phyloP scores from a whole-genome alignment of 2,113 vertebrate genomes.

The Amblyopsis rosae region DNA sequence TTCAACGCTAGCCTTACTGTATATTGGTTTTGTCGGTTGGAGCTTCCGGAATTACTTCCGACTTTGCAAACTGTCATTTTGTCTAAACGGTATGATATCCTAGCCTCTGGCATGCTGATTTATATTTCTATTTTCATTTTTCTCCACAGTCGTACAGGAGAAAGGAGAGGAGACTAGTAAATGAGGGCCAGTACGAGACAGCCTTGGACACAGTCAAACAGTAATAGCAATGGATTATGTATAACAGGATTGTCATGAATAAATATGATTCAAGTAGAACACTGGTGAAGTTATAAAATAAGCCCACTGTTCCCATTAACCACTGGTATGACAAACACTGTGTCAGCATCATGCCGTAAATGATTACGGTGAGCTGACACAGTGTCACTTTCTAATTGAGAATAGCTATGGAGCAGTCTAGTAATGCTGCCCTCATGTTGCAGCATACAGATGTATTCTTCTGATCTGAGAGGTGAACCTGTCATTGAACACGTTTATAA shows the following conservation, averaged over 20 bases:
- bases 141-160: slow-evolving; percentile 61
- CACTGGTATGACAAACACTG: slow-evolving; percentile 44
- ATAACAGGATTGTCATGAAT: slow-evolving; percentile 59
- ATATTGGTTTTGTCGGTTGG: slow-evolving; percentile 29
- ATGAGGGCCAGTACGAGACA: slow-evolving; percentile 47
- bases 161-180: slow-evolving; percentile 68
- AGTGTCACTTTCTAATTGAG: slow-evolving; percentile 43
- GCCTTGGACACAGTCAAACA: slow-evolving; percentile 51
- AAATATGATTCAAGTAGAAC: slow-evolving; percentile 66
- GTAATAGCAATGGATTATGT: slow-evolving; percentile 53
- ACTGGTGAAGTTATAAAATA: slow-evolving; percentile 48
- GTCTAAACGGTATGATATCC: slow-evolving; percentile 25
- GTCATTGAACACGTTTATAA: slow-evolving; percentile 65
- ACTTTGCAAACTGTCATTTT: slow-evolving; percentile 11
- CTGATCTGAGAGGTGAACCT: slow-evolving; percentile 66
- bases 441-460: slow-evolving; percentile 51
- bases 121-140: slow-evolving; percentile 18
- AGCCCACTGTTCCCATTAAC: slow-evolving; percentile 34
- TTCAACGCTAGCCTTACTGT: background rate
- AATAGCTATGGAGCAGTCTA: slow-evolving; percentile 32
- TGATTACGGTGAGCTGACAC: slow-evolving; percentile 46
- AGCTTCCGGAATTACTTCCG: slow-evolving; percentile 7
- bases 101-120: slow-evolving; percentile 32
- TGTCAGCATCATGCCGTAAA: slow-evolving; percentile 48
- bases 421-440: slow-evolving; percentile 41